Evolutionary conservation across 92 coral and sea anemone genomes (phyloP), one percentile per base, ranked within the genome.

Genomic region (Palythoa caribaeorum): DNA sequence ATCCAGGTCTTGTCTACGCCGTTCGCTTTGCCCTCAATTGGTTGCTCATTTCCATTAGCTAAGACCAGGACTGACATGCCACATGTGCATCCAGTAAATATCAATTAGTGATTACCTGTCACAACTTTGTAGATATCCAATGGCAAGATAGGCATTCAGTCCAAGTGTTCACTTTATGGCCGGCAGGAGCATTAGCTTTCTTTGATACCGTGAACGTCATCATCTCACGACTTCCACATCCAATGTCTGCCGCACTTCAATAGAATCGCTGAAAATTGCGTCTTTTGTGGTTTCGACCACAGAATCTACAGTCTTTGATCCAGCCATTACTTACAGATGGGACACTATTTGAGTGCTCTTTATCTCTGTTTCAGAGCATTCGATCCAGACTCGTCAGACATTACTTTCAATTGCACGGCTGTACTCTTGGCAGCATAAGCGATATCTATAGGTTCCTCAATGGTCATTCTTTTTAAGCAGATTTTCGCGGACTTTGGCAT

Each of bases 41-140:
- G 93, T 59, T 90, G 93, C 14, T 90, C 91, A 15, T 90, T 7
- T 28, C 93, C 93, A 79, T 90, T 87, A 63, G 93, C 91, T 39
- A 90, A 57, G 35, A 78, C 40, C 69, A 90, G 66, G 38, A 72
- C 90, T 55, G 91, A 90, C 88, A 79, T 88, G 62, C 73, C 84
- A 88, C 83, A 63, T 6, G 84, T 28, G 28, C 83, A 55, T 88
- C 63, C 28, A 87, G 79, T 69, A 69, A 78, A 15, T 78, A 28
- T 87, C 28, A 78, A 87, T 72, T 87, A 53, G 85, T 78, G 85
- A 50, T 87, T 85, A 37, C 81, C 85, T 62, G 90, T 87, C 79
- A 20, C 85, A 17, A 38, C 79, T 54, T 37, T 38, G n/a, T 77
- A 86, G 13, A 76, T 84, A 38, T 76, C 65, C 76, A 76, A 54